These are phyloP conservation scores for Solen grandis DNA, from an alignment of 1,140 invertebrate species.

Conservation along the genomic window DNA sequence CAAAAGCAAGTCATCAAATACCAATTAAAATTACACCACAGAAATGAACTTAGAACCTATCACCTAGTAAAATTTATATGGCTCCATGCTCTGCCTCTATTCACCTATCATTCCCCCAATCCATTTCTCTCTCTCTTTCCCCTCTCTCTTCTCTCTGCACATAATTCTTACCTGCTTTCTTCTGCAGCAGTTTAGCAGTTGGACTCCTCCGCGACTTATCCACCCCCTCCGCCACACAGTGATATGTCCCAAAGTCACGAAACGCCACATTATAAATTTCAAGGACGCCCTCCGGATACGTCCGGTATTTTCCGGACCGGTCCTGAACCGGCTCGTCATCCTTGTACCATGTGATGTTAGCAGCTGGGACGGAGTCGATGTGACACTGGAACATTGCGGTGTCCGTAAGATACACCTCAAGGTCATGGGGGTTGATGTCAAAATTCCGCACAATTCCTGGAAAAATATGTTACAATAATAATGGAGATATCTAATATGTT, in stretches of 20 bases:
- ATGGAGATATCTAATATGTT: background rate
- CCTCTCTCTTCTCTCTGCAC: too few species aligned
- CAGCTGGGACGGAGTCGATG: slow-evolving; percentile 25
- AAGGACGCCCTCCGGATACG: slow-evolving; percentile 45
- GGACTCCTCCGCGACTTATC: slow-evolving; percentile 29
- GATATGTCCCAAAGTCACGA: slow-evolving; percentile 39
- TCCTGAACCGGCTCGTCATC: slow-evolving; percentile 26
- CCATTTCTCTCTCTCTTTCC: too few species aligned
- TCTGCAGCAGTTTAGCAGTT: slow-evolving; percentile 44
- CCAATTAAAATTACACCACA: too few species aligned
- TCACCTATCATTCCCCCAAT: too few species aligned
- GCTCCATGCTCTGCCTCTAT: too few species aligned
- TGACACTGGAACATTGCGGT: slow-evolving; percentile 53
- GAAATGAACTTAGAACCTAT: too few species aligned
- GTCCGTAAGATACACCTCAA: slow-evolving; percentile 40
- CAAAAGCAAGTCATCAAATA: too few species aligned
- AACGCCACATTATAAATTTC: slow-evolving; percentile 47
- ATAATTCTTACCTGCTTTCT: slow-evolving; percentile 47
- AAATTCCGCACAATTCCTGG: slow-evolving; percentile 41
- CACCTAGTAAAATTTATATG: too few species aligned
- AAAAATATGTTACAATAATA: slow-evolving; percentile 1
- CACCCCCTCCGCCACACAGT: slow-evolving; percentile 40
- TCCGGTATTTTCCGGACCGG: slow-evolving; percentile 30
- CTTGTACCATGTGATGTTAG: slow-evolving; percentile 50
- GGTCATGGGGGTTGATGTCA: slow-evolving; percentile 22